These are phyloP conservation scores for Meloidogyne chitwoodi DNA, from an alignment of 1,140 invertebrate genomes.

Conservation along the genomic window DNA sequence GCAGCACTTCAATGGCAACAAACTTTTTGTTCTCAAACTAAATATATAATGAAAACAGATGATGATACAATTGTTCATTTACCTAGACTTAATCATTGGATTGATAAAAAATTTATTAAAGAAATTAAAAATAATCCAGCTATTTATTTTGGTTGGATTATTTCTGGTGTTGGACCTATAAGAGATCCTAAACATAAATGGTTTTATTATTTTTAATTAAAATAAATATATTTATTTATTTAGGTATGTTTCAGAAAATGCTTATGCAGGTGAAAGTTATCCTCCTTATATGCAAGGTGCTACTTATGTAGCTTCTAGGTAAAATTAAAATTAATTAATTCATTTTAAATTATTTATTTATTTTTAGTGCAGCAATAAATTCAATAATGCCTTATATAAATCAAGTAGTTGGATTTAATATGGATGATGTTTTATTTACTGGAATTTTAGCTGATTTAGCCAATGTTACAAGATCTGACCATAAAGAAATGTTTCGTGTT, in stretches of 20 bases:
- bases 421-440: constrained; percentile 31
- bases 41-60: constrained; percentile 17
- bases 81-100: constrained; percentile 13
- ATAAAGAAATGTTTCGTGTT: neutral
- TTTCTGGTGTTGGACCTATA: constrained; percentile 1
- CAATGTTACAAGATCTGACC: constrained; percentile 8
- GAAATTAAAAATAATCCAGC: constrained; percentile 2
- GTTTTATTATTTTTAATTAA: neutral
- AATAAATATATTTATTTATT: neutral
- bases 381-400: neutral
- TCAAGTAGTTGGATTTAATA: constrained; percentile 6
- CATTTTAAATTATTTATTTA: neutral
- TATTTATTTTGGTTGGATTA: constrained; percentile 21
- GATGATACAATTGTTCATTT: constrained; percentile 20
- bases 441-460: constrained; percentile 19
- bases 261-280: neutral
- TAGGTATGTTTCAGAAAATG: constrained; percentile 13
- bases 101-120: constrained; percentile 13
- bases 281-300: constrained; percentile 17
- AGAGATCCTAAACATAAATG: constrained; percentile 10
- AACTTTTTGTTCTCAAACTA: neutral
- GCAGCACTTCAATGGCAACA: constrained; percentile 21
- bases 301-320: constrained; percentile 11
- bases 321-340: neutral
- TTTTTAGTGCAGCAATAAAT: neutral